Evolutionary conservation across 2,888 invertebrate species (phyloP).

Genomic region (Creontiades dilutus): DNA sequence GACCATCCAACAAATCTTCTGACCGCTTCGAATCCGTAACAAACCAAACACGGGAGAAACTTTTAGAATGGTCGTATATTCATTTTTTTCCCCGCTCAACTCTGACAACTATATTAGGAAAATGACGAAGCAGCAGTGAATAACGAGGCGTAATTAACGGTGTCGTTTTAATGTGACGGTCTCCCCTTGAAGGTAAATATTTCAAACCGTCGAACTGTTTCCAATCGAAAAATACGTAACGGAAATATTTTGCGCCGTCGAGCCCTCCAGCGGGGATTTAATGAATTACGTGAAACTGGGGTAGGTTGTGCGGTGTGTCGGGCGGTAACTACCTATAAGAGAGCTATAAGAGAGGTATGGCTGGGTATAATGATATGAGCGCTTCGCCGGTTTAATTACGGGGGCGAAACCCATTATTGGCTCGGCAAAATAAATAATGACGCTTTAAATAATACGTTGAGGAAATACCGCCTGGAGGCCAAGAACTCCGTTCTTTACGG

Average conservation of each 20-base stretch:
- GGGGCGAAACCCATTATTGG: conserved; percentile 11
- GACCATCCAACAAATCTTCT: conserved; percentile 14
- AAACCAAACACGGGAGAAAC: conserved; percentile 30
- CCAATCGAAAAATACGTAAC: neutral
- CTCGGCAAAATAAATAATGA: conserved; percentile 4
- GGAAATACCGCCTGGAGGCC: neutral
- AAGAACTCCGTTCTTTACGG: neutral
- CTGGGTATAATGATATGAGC: neutral
- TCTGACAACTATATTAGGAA: conserved; percentile 34
- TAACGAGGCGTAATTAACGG: neutral
- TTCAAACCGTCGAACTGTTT: neutral
- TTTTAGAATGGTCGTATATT: neutral
- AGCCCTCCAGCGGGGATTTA: conserved; percentile 32
- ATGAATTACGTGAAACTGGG: conserved; percentile 40
- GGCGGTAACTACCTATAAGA: too few species aligned
- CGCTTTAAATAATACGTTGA: conserved; percentile 20
- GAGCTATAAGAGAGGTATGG: too few species aligned
- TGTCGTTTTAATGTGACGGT: conserved; percentile 13
- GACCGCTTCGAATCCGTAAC: neutral
- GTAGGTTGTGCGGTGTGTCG: neutral
- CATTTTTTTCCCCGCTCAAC: neutral
- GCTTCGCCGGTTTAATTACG: neutral
- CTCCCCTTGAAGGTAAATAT: conserved; percentile 2
- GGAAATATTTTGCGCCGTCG: neutral
- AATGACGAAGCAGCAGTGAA: conserved; percentile 15